Percentiles rank a stretch among this genome's conserved stretches.
Evolutionary conservation across 2,113 vertebrate species (phyloP).

Genomic region (Orycteropus afer): DNA sequence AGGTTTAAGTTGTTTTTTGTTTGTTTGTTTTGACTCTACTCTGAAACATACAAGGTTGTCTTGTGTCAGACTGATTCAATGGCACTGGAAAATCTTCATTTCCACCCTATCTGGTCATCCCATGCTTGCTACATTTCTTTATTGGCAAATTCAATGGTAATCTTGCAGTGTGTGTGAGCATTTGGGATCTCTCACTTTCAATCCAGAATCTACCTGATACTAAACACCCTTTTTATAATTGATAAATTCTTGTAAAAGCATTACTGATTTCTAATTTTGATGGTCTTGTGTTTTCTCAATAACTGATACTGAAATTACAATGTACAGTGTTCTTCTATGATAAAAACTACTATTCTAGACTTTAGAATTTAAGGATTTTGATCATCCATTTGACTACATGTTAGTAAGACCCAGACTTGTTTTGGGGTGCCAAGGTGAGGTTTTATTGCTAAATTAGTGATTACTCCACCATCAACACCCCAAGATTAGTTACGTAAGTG

Average conservation of each 20-base stretch:
- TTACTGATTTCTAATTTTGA: background rate
- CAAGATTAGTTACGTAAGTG: background rate
- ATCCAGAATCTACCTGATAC: background rate
- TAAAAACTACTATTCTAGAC: background rate
- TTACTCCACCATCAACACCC: background rate
- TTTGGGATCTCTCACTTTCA: background rate
- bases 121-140: background rate
- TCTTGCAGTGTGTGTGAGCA: background rate
- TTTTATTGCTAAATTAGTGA: background rate
- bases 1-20: too few species aligned
- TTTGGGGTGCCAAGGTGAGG: background rate
- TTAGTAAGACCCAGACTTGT: background rate
- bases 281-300: background rate
- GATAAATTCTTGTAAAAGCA: background rate
- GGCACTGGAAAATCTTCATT: too few species aligned
- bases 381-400: too few species aligned
- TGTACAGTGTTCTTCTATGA: background rate
- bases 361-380: constrained; percentile 12
- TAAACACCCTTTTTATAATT: background rate
- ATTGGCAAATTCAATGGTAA: background rate
- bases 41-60: too few species aligned
- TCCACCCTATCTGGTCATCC: background rate
- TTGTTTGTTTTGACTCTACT: too few species aligned
- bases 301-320: background rate
- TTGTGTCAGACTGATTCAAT: too few species aligned